Conservation (phyloP, 2,113 vertebrate species). For the Malurus elegans region DNA sequence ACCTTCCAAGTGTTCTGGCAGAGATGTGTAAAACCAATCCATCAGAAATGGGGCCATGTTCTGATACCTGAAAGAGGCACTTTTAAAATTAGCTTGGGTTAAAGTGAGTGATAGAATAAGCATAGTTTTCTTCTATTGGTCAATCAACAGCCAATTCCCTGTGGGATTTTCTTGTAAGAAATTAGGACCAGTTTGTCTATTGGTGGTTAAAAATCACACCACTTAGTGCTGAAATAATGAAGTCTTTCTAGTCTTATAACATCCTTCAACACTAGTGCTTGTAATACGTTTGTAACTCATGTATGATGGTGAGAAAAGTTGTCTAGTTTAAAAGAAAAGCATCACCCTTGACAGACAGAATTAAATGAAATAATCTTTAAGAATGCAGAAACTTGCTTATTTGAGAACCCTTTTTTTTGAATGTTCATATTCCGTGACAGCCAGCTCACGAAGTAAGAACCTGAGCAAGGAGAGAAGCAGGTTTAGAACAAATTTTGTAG, state of each 20-base stretch:
- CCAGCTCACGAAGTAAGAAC: conserved; percentile 29
- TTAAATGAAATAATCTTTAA: conserved; percentile 57
- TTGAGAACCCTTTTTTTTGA: conserved; percentile 56
- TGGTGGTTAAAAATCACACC: not conserved
- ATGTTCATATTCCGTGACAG: conserved; percentile 40
- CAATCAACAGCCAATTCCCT: not conserved
- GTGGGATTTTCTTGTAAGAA: not conserved
- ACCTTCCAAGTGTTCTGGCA: not conserved
- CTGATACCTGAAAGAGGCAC: not conserved
- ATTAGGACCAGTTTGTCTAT: not conserved
- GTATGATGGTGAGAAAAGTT: not conserved
- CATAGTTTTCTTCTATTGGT: not conserved
- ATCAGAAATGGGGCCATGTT: not conserved
- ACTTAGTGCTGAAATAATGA: not conserved
- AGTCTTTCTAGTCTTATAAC: not conserved
- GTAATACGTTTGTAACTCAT: not conserved
- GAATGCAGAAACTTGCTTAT: conserved; percentile 41
- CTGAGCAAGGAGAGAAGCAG: conserved; percentile 1
- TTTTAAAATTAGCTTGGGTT: not conserved
- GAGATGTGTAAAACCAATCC: not conserved
- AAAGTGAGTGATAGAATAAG: not conserved
- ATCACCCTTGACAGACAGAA: conserved; percentile 57
- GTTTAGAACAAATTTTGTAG: conserved; percentile 43
- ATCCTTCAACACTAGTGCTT: not conserved
- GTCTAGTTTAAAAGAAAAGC: conserved; percentile 3